Conservation (phyloP, 2,113 vertebrate species). For the Xiphias gladius region DNA sequence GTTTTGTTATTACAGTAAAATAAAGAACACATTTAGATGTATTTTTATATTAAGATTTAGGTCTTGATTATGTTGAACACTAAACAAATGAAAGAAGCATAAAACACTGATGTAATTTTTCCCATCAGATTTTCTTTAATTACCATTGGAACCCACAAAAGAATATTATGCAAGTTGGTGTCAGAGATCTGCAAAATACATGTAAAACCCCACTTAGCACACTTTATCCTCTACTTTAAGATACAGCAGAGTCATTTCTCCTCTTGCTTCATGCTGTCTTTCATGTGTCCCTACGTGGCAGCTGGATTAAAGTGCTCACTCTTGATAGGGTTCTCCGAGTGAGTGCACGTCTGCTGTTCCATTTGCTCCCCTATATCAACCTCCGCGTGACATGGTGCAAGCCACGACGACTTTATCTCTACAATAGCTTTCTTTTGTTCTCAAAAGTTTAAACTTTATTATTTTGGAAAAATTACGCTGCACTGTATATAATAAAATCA, state of each 20-base stretch:
- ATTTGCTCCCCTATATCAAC: not conserved
- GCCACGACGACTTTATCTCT: not conserved
- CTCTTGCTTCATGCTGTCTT: not conserved
- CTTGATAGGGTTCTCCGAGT: constrained; percentile 13
- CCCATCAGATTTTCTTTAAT: not conserved
- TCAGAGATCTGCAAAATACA: not conserved
- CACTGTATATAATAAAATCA: not conserved
- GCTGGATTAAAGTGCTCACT: constrained; percentile 17
- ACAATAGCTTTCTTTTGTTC: not conserved
- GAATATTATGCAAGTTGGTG: not conserved
- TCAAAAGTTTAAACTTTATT: not conserved
- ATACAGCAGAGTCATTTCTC: not conserved
- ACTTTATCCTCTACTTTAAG: not conserved
- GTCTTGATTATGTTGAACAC: not conserved
- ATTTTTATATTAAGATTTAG: not conserved
- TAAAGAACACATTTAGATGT: not conserved
- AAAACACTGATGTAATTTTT: not conserved
- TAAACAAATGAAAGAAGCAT: not conserved
- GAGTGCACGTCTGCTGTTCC: constrained; percentile 1
- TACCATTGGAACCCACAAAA: no score
- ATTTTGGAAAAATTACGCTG: not conserved
- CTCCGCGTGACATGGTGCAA: not conserved
- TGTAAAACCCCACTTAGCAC: not conserved
- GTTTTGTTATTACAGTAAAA: not conserved
- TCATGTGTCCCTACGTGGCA: constrained; percentile 1